Percentiles rank a stretch among this genome's conserved stretches.
Conservation (phyloP, 1,140 invertebrate species). For the Agrypnia vestita region DNA sequence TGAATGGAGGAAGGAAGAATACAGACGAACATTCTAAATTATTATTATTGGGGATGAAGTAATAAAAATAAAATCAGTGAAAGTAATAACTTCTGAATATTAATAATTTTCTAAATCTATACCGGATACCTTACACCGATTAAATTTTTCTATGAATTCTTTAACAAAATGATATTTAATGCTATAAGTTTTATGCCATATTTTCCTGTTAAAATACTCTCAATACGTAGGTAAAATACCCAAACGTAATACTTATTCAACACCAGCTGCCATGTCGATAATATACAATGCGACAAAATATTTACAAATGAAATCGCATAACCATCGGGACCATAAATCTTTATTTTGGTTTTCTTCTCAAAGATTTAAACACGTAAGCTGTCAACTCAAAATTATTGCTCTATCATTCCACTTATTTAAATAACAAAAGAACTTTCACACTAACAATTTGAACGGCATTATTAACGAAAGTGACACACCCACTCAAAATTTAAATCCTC, state of each 20-base stretch:
- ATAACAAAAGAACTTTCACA: conserved; percentile 32
- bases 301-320: background rate
- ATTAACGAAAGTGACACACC: background rate
- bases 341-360: background rate
- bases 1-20: too few species aligned
- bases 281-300: background rate
- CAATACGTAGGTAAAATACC: too few species aligned
- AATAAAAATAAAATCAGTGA: too few species aligned
- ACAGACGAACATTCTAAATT: too few species aligned
- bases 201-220: too few species aligned
- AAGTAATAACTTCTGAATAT: too few species aligned
- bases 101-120: too few species aligned
- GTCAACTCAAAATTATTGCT: conserved; percentile 6
- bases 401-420: conserved; percentile 9
- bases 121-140: too few species aligned
- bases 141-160: too few species aligned
- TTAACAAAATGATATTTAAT: too few species aligned
- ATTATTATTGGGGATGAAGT: too few species aligned
- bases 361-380: background rate
- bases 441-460: background rate
- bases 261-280: background rate
- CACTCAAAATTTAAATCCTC: conserved; percentile 2
- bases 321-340: background rate
- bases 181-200: too few species aligned
- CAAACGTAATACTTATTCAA: background rate